These are phyloP conservation scores for Dipus sagitta DNA, from an alignment of 2,797 vertebrate species.

Conservation along the genomic window DNA sequence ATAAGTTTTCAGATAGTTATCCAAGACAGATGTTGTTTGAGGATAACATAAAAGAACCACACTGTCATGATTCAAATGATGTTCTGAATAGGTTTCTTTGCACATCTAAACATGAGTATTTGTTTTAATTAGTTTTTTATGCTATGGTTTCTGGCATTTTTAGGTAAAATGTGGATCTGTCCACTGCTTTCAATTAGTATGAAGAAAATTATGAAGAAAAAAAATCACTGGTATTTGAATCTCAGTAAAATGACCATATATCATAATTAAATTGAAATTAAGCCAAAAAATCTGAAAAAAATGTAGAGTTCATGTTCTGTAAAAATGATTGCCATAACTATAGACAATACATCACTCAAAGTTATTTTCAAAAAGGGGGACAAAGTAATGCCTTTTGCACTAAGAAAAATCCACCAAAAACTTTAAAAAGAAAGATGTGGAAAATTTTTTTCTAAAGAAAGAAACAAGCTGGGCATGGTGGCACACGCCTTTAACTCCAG, in stretches of 20 bases:
- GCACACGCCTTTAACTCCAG: no score
- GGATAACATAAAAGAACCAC: slow-evolving; percentile 80
- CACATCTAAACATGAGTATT: slow-evolving; percentile 54
- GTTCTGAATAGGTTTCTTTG: slow-evolving; percentile 32
- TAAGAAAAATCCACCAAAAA: background rate
- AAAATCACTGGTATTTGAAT: slow-evolving; percentile 62
- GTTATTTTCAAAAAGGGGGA: slow-evolving; percentile 16
- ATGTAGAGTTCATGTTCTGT: slow-evolving; percentile 31
- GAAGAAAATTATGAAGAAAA: slow-evolving; percentile 84
- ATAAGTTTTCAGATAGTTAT: slow-evolving; percentile 83
- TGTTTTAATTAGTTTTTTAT: slow-evolving; percentile 65
- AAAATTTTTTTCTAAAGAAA: slow-evolving; percentile 49
- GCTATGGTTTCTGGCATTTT: slow-evolving; percentile 74
- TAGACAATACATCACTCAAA: slow-evolving; percentile 57
- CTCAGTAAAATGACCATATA: slow-evolving; percentile 69
- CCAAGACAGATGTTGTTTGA: slow-evolving; percentile 82
- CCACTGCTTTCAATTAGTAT: slow-evolving; percentile 82
- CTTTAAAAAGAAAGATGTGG: background rate
- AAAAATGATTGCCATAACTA: slow-evolving; percentile 72
- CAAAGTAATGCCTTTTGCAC: slow-evolving; percentile 46
- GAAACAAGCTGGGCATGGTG: background rate
- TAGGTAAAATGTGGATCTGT: slow-evolving; percentile 74
- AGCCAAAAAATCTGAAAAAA: slow-evolving; percentile 61
- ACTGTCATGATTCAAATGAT: slow-evolving; percentile 80
- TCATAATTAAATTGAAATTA: slow-evolving; percentile 66